Evolutionary conservation across 1,140 invertebrate species (phyloP).

Genomic region (Yoshiicerus persimilis): DNA sequence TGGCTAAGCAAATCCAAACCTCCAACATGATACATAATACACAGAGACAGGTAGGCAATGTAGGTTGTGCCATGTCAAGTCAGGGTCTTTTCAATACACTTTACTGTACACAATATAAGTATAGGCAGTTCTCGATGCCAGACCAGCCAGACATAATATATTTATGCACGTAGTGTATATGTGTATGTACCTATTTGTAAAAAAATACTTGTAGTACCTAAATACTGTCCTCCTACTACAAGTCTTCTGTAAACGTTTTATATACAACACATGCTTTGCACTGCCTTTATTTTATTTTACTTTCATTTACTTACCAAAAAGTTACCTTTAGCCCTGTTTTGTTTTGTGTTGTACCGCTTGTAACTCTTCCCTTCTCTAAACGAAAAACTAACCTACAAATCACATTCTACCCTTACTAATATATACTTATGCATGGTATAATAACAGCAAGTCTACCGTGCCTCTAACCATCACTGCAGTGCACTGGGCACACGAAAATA

Average conservation of each 20-base stretch:
- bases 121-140: too few relatives aligned
- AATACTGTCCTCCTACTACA: neutral
- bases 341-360: neutral
- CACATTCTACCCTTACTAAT: neutral
- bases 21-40: neutral
- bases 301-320: neutral
- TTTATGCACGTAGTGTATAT: too few relatives aligned
- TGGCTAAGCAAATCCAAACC: neutral
- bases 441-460: too few relatives aligned
- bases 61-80: neutral
- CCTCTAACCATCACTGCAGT: too few relatives aligned
- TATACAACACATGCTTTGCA: neutral
- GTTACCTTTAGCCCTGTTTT: conserved; percentile 1
- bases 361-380: neutral
- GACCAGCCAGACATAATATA: neutral
- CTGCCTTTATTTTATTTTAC: neutral
- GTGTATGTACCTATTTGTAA: neutral
- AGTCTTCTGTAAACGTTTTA: neutral
- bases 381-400: neutral
- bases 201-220: neutral
- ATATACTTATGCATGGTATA: neutral
- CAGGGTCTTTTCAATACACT: neutral
- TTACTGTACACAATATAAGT: neutral
- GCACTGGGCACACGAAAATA: neutral
- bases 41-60: neutral